Evolutionary conservation across 2,888 invertebrate genomes (phyloP).

Genomic region (Ectemnius lituratus): DNA sequence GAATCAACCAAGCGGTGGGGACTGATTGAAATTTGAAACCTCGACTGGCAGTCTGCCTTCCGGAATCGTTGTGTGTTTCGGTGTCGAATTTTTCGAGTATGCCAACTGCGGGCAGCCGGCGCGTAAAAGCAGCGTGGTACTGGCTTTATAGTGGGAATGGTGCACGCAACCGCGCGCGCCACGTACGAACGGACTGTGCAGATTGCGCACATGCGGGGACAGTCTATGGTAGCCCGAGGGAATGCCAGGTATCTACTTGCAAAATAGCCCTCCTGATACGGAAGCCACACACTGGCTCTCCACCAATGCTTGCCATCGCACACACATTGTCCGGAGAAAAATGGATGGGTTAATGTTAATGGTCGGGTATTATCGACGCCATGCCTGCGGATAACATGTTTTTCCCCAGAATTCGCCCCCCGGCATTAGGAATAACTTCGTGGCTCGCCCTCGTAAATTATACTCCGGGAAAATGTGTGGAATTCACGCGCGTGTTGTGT

Average conservation of each 20-base stretch:
- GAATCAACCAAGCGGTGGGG: too few relatives aligned
- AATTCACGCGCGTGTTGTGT: too few relatives aligned
- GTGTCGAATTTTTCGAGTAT: too few relatives aligned
- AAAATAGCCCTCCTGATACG: constrained; percentile 51
- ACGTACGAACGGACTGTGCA: constrained; percentile 30
- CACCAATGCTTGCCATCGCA: neutral
- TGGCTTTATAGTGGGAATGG: neutral
- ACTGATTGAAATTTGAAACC: too few relatives aligned
- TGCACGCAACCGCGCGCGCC: constrained; percentile 1
- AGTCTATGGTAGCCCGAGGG: constrained; percentile 54
- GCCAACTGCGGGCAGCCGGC: too few relatives aligned
- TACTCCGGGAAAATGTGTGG: too few relatives aligned
- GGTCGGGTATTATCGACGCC: constrained; percentile 19
- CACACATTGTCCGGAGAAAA: constrained; percentile 43
- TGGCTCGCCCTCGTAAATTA: too few relatives aligned
- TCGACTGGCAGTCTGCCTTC: too few relatives aligned
- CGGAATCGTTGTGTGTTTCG: too few relatives aligned
- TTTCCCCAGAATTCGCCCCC: neutral
- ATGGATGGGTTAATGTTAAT: constrained; percentile 31
- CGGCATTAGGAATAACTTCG: too few relatives aligned
- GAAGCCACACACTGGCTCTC: constrained; percentile 8
- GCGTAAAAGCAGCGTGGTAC: neutral
- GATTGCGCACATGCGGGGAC: constrained; percentile 47
- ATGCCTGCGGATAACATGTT: neutral
- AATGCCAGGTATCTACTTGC: constrained; percentile 58